These are phyloP conservation scores for Drosophila parvula DNA, from an alignment of 1,140 invertebrate species.

Conservation along the genomic window DNA sequence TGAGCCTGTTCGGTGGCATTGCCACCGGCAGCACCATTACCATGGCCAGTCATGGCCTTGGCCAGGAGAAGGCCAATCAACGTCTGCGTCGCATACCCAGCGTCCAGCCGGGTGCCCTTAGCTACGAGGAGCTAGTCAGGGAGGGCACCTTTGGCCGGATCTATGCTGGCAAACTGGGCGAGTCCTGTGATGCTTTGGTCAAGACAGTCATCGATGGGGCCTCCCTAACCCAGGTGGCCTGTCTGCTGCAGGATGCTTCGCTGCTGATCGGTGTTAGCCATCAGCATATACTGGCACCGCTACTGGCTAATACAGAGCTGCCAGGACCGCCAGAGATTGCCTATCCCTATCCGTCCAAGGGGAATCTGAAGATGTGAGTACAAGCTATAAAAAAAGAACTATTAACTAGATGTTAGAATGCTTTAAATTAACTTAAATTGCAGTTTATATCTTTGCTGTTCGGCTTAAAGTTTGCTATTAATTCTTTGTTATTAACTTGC, in stretches of 20 bases:
- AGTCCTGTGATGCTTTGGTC: conserved; percentile 91
- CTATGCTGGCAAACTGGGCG: conserved; percentile 89
- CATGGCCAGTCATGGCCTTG: conserved; percentile 61
- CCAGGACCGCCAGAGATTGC: conserved; percentile 90
- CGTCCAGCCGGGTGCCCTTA: conserved; percentile 87
- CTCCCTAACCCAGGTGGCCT: conserved; percentile 91
- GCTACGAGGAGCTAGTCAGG: conserved; percentile 87
- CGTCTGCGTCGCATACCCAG: conserved; percentile 87
- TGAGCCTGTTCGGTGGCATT: conserved; percentile 72
- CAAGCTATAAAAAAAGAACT: no score
- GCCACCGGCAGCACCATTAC: conserved; percentile 72
- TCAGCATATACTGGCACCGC: conserved; percentile 91
- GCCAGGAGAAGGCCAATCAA: conserved; percentile 85
- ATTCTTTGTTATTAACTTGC: neutral
- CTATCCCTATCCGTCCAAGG: conserved; percentile 91
- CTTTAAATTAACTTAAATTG: no score
- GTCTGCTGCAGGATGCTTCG: conserved; percentile 93
- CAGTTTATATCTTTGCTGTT: no score
- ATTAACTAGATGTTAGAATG: no score
- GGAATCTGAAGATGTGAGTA: conserved; percentile 94
- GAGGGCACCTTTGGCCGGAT: conserved; percentile 94
- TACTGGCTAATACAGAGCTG: conserved; percentile 92
- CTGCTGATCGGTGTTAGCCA: conserved; percentile 92
- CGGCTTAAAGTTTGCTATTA: no score
- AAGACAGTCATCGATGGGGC: conserved; percentile 94